These are phyloP conservation scores for Latrodectus geometricus DNA, from an alignment of 1,140 invertebrate species.

Conservation along the genomic window DNA sequence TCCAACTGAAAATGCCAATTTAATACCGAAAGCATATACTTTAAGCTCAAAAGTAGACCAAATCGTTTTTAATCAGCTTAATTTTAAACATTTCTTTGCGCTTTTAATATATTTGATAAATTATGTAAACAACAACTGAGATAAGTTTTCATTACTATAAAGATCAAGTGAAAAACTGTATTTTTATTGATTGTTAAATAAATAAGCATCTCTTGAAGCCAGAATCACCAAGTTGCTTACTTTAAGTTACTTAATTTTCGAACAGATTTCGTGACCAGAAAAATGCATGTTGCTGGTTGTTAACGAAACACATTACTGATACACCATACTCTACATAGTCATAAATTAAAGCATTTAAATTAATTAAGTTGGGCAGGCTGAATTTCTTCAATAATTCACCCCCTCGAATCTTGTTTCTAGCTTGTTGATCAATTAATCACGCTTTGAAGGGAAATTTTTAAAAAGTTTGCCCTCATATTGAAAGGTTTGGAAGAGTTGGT, in stretches of 20 bases:
- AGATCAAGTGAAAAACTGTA: no score
- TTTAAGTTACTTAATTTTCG: neutral
- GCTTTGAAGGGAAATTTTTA: slow-evolving; percentile 51
- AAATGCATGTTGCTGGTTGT: neutral
- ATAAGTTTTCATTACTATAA: no score
- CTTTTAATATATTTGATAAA: no score
- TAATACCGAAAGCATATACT: no score
- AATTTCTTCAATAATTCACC: slow-evolving; percentile 52
- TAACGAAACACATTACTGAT: slow-evolving; percentile 1
- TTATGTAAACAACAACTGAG: no score
- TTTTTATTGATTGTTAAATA: neutral
- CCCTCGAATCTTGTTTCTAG: slow-evolving; percentile 47
- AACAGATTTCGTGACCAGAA: neutral
- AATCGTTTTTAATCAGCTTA: no score
- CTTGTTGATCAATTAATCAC: slow-evolving; percentile 36
- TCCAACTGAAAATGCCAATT: no score
- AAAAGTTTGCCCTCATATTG: slow-evolving; percentile 8
- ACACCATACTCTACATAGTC: neutral
- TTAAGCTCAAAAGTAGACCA: no score
- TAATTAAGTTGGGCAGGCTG: slow-evolving; percentile 30
- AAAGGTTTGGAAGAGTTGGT: neutral
- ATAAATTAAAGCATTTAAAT: slow-evolving; percentile 49
- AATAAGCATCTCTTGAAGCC: neutral
- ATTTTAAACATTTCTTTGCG: no score
- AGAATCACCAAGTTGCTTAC: neutral